These are phyloP conservation scores for Struthidea cinerea DNA, from an alignment of 2,113 vertebrate genomes.

Conservation along the genomic window DNA sequence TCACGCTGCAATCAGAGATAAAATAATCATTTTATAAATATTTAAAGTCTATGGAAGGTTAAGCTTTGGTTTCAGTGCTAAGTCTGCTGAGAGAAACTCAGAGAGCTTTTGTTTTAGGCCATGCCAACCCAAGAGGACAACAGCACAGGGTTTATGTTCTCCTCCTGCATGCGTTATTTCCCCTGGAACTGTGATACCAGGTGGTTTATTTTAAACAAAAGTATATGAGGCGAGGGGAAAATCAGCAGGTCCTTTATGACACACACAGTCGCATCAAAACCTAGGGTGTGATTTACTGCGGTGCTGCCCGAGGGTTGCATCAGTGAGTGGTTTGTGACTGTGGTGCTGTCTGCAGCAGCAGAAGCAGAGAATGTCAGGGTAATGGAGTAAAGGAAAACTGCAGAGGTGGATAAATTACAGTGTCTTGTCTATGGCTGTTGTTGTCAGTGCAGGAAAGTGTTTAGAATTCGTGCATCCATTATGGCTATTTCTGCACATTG, in stretches of 20 bases:
- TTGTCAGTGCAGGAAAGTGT: not conserved
- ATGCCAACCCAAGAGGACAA: not conserved
- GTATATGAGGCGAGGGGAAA: not conserved
- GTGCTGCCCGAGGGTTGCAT: not conserved
- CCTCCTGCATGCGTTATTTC: not conserved
- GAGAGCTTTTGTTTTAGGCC: not conserved
- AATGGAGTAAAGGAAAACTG: not conserved
- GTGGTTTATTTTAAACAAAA: not conserved
- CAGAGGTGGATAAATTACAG: not conserved
- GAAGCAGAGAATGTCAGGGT: not conserved
- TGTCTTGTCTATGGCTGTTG: not conserved
- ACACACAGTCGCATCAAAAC: not conserved
- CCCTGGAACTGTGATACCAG: fast-evolving
- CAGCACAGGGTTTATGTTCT: not conserved
- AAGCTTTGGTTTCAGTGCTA: not conserved
- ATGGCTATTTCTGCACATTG: not conserved
- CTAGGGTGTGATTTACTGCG: not conserved
- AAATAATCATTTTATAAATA: not conserved
- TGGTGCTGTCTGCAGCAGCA: not conserved
- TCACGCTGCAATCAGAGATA: not conserved
- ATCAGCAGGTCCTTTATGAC: not conserved
- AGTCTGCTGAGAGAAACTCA: not conserved
- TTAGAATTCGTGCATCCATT: not conserved
- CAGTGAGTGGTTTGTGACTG: not conserved
- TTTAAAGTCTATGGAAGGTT: not conserved